Evolutionary conservation across 2,113 vertebrate genomes (phyloP).

Genomic region (Elephas maximus): DNA sequence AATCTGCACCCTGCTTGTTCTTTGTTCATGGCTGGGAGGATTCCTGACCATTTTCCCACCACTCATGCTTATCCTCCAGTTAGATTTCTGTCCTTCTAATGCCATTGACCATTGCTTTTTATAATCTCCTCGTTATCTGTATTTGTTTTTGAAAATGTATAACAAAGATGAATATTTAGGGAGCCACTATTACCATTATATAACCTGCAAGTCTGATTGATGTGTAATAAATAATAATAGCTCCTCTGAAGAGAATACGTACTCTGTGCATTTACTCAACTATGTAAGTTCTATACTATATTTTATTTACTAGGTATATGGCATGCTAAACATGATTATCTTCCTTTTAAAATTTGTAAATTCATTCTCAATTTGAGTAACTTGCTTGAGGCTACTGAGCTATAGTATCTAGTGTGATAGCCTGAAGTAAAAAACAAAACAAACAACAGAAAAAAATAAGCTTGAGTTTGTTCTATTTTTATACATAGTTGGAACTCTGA

Average conservation of each 20-base stretch:
- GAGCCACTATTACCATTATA: not conserved
- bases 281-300: not conserved
- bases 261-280: not conserved
- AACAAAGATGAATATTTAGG: not conserved
- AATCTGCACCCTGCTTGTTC: constrained; percentile 52
- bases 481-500: not conserved
- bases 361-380: not conserved
- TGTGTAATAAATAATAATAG: not conserved
- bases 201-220: not conserved
- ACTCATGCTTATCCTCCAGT: constrained; percentile 44
- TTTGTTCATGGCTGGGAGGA: constrained; percentile 53
- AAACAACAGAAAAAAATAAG: not conserved
- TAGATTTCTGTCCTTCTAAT: constrained; percentile 70
- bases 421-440: not conserved
- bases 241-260: not conserved
- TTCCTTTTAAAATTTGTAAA: not conserved
- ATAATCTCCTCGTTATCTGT: not conserved
- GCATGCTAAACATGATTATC: not conserved
- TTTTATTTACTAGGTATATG: not conserved
- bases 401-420: not conserved
- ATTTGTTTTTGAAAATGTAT: not conserved
- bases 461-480: not conserved
- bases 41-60: constrained; percentile 71
- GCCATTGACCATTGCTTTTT: constrained; percentile 54
- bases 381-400: not conserved